Evolutionary conservation across 2,113 vertebrate genomes (phyloP).

Genomic region (Nothobranchius furzeri): DNA sequence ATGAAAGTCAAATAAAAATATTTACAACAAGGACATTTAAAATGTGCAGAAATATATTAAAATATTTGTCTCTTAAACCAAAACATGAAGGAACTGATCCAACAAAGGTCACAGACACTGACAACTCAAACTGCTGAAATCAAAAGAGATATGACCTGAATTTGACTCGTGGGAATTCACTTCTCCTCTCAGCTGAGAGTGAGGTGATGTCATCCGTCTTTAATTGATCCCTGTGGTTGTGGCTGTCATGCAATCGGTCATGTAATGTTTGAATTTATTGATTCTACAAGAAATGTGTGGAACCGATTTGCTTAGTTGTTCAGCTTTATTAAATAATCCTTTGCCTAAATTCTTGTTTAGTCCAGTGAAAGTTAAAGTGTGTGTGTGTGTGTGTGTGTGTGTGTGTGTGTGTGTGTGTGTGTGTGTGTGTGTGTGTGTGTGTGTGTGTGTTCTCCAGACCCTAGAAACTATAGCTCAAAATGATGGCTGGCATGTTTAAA

Average conservation of each 20-base stretch:
- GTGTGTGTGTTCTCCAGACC: no score
- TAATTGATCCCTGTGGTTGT: conserved; percentile 50
- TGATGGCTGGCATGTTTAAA: no score
- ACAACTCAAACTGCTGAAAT: conserved; percentile 1
- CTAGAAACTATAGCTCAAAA: no score
- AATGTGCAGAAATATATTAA: no score
- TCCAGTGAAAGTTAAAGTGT: conserved; percentile 8
- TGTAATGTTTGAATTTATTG: conserved; percentile 15
- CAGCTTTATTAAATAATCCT: conserved; percentile 27
- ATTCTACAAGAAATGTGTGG: conserved; percentile 27
- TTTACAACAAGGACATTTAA: no score
- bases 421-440: no score
- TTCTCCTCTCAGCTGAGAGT: conserved; percentile 25
- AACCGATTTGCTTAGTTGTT: conserved; percentile 29
- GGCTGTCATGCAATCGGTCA: conserved; percentile 47
- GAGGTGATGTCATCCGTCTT: conserved; percentile 62
- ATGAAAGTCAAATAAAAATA: no score
- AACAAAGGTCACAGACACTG: not conserved
- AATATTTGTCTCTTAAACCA: no score
- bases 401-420: no score
- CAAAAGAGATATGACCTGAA: conserved; percentile 21
- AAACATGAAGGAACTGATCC: no score
- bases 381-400: no score
- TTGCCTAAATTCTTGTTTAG: conserved; percentile 12
- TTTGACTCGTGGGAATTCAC: conserved; percentile 33